These are phyloP conservation scores for Theonella swinhoei DNA, from an alignment of 37 sponge, comb jelly and placozoan genomes.

Conservation along the genomic window DNA sequence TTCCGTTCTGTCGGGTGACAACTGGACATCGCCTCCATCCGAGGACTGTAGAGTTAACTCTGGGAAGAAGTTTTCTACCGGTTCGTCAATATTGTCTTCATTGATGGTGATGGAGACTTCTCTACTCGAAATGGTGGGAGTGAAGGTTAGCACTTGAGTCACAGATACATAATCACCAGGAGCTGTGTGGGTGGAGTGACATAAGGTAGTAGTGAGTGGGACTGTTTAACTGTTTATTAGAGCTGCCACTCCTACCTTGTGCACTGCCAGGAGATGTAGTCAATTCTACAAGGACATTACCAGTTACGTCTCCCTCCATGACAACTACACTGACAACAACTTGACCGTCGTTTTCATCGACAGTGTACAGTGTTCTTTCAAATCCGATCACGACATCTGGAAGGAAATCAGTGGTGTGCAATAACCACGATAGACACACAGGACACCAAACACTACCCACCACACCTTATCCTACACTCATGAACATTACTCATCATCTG, in stretches of 20 bases:
- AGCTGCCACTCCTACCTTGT: constrained; percentile 23
- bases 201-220: no score
- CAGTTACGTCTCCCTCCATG: neutral
- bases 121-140: neutral
- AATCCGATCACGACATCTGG: constrained; percentile 47
- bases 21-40: neutral
- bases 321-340: constrained; percentile 12
- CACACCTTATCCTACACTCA: no score
- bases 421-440: no score
- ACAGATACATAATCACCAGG: neutral
- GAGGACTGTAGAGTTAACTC: neutral
- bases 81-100: neutral
- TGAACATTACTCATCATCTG: no score
- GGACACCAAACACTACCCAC: no score
- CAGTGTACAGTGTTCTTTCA: neutral
- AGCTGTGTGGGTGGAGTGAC: no score
- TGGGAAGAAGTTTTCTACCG: neutral
- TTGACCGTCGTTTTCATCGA: neutral
- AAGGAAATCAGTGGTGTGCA: neutral
- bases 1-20: neutral
- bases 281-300: neutral
- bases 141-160: neutral
- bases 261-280: constrained; percentile 9
- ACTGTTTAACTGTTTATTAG: neutral
- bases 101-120: neutral